phyloP scores from a whole-genome alignment of 2,113 vertebrate genomes.

The Arothron firmamentum region DNA sequence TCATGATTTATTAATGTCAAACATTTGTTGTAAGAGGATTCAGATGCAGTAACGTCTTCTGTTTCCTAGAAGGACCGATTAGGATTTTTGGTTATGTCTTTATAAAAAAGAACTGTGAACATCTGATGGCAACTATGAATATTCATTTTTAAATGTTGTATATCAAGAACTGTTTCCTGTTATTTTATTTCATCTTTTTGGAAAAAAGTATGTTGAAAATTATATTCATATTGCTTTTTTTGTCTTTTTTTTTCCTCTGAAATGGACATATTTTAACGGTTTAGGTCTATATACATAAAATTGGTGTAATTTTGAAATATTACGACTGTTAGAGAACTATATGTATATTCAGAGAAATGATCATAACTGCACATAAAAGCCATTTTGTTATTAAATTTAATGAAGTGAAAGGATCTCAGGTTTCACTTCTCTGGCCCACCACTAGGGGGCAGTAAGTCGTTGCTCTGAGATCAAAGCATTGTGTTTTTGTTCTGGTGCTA shows the following conservation, averaged over 20 bases:
- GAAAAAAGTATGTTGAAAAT: too few species aligned
- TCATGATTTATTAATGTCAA: not conserved
- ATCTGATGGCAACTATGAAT: too few species aligned
- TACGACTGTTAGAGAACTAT: slow-evolving; percentile 66
- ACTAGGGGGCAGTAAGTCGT: slow-evolving; percentile 34
- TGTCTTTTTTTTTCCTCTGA: slow-evolving; percentile 6
- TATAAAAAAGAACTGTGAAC: too few species aligned
- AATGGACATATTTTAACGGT: slow-evolving; percentile 33
- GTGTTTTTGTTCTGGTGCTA: too few species aligned
- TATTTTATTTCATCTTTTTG: too few species aligned
- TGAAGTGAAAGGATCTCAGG: slow-evolving; percentile 49
- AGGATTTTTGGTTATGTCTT: too few species aligned
- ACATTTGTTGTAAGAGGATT: too few species aligned
- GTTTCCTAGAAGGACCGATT: too few species aligned
- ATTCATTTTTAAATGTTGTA: too few species aligned
- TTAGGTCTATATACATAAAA: slow-evolving; percentile 31
- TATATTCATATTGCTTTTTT: not conserved
- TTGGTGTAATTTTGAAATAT: slow-evolving; percentile 48
- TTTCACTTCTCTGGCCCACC: slow-evolving; percentile 2
- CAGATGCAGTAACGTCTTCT: too few species aligned
- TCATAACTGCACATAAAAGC: slow-evolving; percentile 65
- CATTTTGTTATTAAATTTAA: slow-evolving; percentile 62
- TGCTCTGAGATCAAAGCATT: not conserved
- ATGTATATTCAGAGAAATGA: slow-evolving; percentile 62
- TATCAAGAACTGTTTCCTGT: too few species aligned